Base-by-base conservation (phyloP, 2,888 invertebrate genomes). In the Anarsia innoxiella region DNA sequence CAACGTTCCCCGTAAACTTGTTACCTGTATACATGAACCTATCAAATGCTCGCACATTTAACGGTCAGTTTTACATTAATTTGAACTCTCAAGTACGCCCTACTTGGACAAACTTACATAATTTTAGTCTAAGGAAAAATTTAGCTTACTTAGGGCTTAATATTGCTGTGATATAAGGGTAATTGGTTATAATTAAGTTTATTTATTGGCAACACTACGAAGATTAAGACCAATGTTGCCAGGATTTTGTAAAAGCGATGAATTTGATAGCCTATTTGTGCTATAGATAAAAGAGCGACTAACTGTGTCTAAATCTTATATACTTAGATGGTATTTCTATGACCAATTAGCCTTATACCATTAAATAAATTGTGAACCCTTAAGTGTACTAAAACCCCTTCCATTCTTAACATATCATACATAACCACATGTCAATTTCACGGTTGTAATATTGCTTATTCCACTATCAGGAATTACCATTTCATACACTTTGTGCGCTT, bases 401-500 rank as follows among this genome's bases (percentile, higher is more conserved):
- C 4, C 15, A 29, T 11, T 10, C 15, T 6, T 13, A 12, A 3
- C 19, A 6, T 19, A 19, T 19, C 3, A 10, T 33, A 33, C 8
- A 14, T 34, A n/a, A n/a, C 13, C 32, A 31, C 19, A 35, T 23
- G 32, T 36, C 23, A 23, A 40, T 28, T 36, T 40, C 27, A 26
- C 14, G 26, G 13, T 12, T n/a, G 14, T 33, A 57, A 56, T 65
- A 70, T 70, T 67, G 67, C 72, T 74, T 73, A 69, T 60, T 58
- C 61, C 69, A 57, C 61, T 66, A 71, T 45, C 51, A 62, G 66
- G 67, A 66, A 65, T 63, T 51, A 56, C 47, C 48, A 48, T 25
- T 12, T 47, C 49, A 49, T 62, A 72, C 59, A 77, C 72, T 69
- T 71, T 74, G 72, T 70, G 77, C 75, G 64, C 83, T 79, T 78